phyloP scores from a whole-genome alignment of 1,140 invertebrate species.

The Drosophila pruinosa region DNA sequence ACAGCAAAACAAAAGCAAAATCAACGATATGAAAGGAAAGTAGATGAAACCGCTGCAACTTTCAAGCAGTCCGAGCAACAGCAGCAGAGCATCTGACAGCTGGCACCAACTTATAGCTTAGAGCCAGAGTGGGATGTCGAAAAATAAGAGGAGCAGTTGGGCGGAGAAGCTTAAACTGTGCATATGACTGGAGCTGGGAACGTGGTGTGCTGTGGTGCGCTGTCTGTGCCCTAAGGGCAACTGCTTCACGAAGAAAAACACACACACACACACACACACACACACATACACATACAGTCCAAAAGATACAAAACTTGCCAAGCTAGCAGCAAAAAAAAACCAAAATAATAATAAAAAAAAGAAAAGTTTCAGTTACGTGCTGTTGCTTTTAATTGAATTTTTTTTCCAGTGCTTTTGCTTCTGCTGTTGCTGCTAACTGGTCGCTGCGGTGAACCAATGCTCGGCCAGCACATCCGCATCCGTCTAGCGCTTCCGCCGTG shows the following conservation, averaged over 20 bases:
- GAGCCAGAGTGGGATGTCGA: background rate
- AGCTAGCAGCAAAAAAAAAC: constrained; percentile 30
- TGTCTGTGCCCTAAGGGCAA: constrained; percentile 51
- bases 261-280: constrained; percentile 24
- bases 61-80: constrained; percentile 45
- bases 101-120: constrained; percentile 73
- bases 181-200: constrained; percentile 2
- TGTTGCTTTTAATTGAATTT: constrained; percentile 82
- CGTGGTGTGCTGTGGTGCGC: constrained; percentile 35
- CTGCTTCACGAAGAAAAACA: constrained; percentile 42
- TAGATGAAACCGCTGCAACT: constrained; percentile 48
- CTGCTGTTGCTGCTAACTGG: constrained; percentile 38
- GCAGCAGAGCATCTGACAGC: constrained; percentile 59
- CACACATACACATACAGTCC: constrained; percentile 17
- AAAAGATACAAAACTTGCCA: constrained; percentile 77
- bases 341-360: constrained; percentile 40
- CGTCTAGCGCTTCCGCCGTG: constrained; percentile 58
- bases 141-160: background rate
- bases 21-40: background rate
- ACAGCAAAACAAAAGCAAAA: background rate
- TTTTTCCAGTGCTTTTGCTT: constrained; percentile 45
- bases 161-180: constrained; percentile 9
- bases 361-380: constrained; percentile 81
- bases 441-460: constrained; percentile 63
- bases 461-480: constrained; percentile 76